These are phyloP conservation scores for Sarcoramphus papa DNA, from an alignment of 2,797 vertebrate species.

Conservation along the genomic window DNA sequence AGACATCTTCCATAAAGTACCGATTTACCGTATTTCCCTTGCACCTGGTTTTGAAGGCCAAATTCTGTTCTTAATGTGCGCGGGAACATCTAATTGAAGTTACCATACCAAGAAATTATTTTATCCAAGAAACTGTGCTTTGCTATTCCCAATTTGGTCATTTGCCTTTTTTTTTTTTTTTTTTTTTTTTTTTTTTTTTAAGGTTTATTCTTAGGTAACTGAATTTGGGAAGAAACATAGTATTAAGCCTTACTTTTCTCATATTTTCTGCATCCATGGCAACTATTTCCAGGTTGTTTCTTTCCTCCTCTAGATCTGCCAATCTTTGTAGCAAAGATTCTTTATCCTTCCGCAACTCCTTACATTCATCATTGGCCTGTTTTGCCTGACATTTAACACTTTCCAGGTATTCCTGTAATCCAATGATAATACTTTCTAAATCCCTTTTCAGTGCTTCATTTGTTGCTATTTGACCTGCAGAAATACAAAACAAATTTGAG, in stretches of 20 bases:
- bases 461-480: constrained; percentile 86
- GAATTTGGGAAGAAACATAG: neutral
- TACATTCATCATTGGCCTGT: constrained; percentile 76
- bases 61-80: neutral
- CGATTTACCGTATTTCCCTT: neutral
- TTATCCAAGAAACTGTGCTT: neutral
- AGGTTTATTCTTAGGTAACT: neutral
- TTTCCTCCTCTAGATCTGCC: constrained; percentile 77
- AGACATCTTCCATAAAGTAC: neutral
- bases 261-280: constrained; percentile 74
- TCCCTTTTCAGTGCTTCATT: constrained; percentile 89
- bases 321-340: constrained; percentile 77
- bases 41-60: neutral
- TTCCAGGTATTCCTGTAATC: constrained; percentile 87
- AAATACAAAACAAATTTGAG: neutral
- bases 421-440: constrained; percentile 83
- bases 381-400: constrained; percentile 80
- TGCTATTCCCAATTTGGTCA: neutral
- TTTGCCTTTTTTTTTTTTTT: neutral
- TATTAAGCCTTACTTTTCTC: constrained; percentile 73
- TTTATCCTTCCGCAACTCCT: constrained; percentile 78
- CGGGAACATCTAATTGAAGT: neutral
- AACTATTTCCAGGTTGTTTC: constrained; percentile 77
- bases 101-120: neutral
- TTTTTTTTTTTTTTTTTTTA: neutral